Evolutionary conservation across 2,888 invertebrate genomes (phyloP).

Genomic region (Xestia c-nigrum): DNA sequence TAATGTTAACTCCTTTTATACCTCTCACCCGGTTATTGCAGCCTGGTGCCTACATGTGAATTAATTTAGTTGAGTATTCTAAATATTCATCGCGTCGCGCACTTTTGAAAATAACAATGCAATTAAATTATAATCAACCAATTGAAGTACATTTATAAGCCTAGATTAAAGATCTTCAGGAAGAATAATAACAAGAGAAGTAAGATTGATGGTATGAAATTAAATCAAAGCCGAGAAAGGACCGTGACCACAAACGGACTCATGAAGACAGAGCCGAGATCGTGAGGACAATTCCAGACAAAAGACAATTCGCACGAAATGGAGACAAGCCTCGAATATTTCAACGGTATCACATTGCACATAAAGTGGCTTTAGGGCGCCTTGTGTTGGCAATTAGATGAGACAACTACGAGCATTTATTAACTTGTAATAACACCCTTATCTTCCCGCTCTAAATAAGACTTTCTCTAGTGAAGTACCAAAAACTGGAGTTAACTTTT

Average conservation of each 20-base stretch:
- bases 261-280: slow-evolving; percentile 32
- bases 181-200: slow-evolving; percentile 4
- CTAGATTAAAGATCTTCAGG: not conserved
- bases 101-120: slow-evolving; percentile 25
- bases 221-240: slow-evolving; percentile 34
- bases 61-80: slow-evolving; percentile 55
- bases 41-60: slow-evolving; percentile 49
- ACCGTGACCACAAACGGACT: slow-evolving; percentile 39
- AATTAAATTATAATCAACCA: not conserved
- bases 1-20: slow-evolving; percentile 57
- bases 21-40: slow-evolving; percentile 46
- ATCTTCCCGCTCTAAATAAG: not conserved
- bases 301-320: slow-evolving; percentile 18
- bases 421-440: slow-evolving; percentile 9
- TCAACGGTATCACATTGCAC: slow-evolving; percentile 41
- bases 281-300: not conserved
- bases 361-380: not conserved
- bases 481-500: not conserved
- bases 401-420: slow-evolving; percentile 12
- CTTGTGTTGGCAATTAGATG: slow-evolving; percentile 17
- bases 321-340: slow-evolving; percentile 4
- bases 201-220: slow-evolving; percentile 32
- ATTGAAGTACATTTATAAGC: not conserved
- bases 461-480: not conserved
- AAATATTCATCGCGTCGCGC: slow-evolving; percentile 43